phyloP scores from a whole-genome alignment of 30 jellyfish, hydroid and myxozoan species.

The Aurelia coerulea region DNA sequence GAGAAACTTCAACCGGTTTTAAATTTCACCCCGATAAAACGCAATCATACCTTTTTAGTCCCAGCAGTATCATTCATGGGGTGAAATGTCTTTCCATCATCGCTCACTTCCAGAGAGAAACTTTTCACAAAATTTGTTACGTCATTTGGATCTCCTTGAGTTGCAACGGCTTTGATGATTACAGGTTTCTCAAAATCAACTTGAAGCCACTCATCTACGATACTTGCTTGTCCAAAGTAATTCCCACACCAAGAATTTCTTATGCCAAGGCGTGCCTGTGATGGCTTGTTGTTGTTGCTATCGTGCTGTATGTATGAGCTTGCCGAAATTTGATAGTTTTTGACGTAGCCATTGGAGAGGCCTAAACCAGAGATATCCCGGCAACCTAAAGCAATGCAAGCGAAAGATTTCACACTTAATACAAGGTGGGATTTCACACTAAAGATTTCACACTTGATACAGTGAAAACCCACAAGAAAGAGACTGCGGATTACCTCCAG shows the following conservation, averaged over 20 bases:
- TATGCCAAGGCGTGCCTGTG: conserved; percentile 39
- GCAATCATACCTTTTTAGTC: background rate
- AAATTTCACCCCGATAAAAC: too few relatives aligned
- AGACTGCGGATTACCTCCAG: too few relatives aligned
- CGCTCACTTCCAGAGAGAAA: conserved; percentile 12
- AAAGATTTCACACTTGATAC: too few relatives aligned
- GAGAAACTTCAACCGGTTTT: too few relatives aligned
- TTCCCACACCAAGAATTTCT: conserved; percentile 42
- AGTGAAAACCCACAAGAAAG: too few relatives aligned
- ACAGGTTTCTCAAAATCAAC: conserved; percentile 12
- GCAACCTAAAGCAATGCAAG: too few relatives aligned
- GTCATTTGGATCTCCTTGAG: conserved; percentile 35
- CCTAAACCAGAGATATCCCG: background rate
- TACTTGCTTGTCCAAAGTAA: background rate
- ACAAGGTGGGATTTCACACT: too few relatives aligned
- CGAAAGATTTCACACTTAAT: too few relatives aligned
- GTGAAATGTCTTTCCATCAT: conserved; percentile 2
- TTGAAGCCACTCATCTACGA: conserved; percentile 39
- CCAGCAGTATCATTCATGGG: conserved; percentile 18
- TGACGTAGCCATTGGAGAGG: conserved; percentile 19
- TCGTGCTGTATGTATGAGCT: conserved; percentile 4
- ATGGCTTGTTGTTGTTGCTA: conserved; percentile 1
- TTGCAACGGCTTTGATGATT: conserved; percentile 22
- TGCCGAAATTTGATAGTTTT: conserved; percentile 34
- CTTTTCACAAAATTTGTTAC: conserved; percentile 8